Percentiles rank a stretch among this genome's conserved stretches.
Evolutionary conservation across 2,797 vertebrate species (phyloP).

Genomic region (Limnodromus scolopaceus): DNA sequence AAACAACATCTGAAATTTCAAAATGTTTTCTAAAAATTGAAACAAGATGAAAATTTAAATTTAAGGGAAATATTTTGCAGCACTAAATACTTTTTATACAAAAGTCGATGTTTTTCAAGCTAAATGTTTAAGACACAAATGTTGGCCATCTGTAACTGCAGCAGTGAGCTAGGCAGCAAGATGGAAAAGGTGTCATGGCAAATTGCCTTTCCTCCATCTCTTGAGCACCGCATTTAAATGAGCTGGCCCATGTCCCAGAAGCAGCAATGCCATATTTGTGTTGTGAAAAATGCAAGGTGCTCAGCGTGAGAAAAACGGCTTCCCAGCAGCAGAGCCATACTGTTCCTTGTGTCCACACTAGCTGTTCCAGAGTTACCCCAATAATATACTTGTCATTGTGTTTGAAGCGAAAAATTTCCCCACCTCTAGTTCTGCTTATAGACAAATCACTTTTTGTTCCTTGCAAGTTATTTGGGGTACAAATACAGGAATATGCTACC

Average conservation of each 20-base stretch:
- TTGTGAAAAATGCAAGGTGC: conserved; percentile 38
- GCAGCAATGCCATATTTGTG: conserved; percentile 9
- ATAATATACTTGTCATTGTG: not conserved
- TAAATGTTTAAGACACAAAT: conserved; percentile 44
- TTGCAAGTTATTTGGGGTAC: not conserved
- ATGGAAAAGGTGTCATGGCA: conserved; percentile 49
- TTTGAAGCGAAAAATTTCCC: not conserved
- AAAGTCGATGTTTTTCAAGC: not conserved
- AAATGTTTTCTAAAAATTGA: not conserved
- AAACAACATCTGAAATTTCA: conserved; percentile 46
- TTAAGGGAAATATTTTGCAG: conserved; percentile 34
- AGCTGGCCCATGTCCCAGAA: conserved; percentile 26
- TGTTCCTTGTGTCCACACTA: not conserved
- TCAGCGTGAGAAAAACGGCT: not conserved
- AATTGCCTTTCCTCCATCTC: conserved; percentile 35
- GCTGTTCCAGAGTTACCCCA: not conserved
- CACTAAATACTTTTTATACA: not conserved
- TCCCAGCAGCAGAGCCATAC: not conserved
- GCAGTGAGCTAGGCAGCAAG: conserved; percentile 21
- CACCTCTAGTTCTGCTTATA: not conserved
- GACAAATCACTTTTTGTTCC: not conserved
- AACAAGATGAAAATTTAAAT: conserved; percentile 18
- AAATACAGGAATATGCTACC: not conserved
- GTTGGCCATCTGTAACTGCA: conserved; percentile 54
- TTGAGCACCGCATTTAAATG: not conserved